phyloP scores from a whole-genome alignment of 2,113 vertebrate species.

The Osmerus mordax region DNA sequence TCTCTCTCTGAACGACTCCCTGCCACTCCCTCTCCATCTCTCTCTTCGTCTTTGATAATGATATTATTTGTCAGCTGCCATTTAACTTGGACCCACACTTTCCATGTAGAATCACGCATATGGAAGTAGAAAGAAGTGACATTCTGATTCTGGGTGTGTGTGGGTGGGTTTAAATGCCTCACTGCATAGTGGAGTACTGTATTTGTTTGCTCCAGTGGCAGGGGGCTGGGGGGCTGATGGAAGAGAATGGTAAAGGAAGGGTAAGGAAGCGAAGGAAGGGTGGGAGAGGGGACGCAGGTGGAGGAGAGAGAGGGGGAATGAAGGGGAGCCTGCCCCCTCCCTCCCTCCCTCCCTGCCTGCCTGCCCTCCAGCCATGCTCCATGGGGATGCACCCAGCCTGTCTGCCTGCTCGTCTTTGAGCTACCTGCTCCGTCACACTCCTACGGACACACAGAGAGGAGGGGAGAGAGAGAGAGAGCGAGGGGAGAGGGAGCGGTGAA shows the following conservation, averaged over 20 bases:
- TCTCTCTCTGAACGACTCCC: background rate
- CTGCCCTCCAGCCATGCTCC: constrained; percentile 15
- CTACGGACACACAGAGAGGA: constrained; percentile 20
- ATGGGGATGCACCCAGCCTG: constrained; percentile 26
- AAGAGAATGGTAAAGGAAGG: no score
- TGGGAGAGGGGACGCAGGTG: no score
- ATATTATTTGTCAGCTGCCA: background rate
- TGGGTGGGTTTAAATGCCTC: no score
- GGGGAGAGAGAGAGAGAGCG: background rate
- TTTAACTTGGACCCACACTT: background rate
- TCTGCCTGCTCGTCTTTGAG: constrained; percentile 17
- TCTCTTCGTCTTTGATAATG: background rate
- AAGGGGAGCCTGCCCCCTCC: background rate
- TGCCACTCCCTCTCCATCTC: background rate
- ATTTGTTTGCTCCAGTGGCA: no score
- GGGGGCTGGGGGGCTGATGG: no score
- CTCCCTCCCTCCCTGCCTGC: no score
- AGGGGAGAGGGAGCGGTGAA: background rate
- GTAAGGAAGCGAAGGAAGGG: no score
- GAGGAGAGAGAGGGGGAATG: background rate
- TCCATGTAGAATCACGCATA: background rate
- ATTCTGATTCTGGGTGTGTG: background rate
- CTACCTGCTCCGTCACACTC: constrained; percentile 39
- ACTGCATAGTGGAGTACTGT: no score
- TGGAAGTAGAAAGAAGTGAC: no score